Conservation (phyloP, 2,888 invertebrate species). For the Plebejus melissa region DNA sequence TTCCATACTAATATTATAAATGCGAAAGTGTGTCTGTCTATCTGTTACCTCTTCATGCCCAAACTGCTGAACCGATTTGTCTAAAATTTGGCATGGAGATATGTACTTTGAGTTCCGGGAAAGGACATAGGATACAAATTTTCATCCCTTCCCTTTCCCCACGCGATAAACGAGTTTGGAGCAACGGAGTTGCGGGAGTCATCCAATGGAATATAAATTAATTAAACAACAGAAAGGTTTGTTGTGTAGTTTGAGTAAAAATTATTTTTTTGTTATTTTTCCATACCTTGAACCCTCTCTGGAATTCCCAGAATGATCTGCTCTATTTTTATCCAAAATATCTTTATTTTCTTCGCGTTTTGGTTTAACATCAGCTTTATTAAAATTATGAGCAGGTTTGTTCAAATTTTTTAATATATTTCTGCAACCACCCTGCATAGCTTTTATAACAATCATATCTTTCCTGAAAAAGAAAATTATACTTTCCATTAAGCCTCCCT, state of each 20-base stretch:
- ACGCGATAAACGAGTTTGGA: no score
- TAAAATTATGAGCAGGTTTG: constrained; percentile 14
- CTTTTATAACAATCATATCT: constrained; percentile 54
- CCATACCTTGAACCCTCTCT: not conserved
- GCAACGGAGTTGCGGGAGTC: no score
- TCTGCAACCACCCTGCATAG: constrained; percentile 47
- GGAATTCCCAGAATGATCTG: not conserved
- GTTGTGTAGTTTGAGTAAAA: not conserved
- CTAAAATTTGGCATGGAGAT: no score
- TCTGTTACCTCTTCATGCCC: no score
- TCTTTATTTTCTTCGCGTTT: constrained; percentile 28
- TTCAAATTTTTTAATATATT: constrained; percentile 29
- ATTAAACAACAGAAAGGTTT: not conserved
- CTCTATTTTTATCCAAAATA: constrained; percentile 15
- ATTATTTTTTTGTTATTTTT: not conserved
- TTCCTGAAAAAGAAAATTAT: constrained; percentile 50
- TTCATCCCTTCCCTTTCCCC: no score
- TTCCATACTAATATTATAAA: no score
- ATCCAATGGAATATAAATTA: no score
- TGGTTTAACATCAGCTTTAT: constrained; percentile 27
- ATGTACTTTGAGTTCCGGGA: no score
- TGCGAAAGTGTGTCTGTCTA: no score
- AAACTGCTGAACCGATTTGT: no score
- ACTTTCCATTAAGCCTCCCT: no score
- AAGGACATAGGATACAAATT: no score